A percentile compares a stretch with the other conserved stretches of the same genome.
These are phyloP conservation scores for Neoascia interrupta DNA, from an alignment of 2,888 invertebrate species.

Conservation along the genomic window DNA sequence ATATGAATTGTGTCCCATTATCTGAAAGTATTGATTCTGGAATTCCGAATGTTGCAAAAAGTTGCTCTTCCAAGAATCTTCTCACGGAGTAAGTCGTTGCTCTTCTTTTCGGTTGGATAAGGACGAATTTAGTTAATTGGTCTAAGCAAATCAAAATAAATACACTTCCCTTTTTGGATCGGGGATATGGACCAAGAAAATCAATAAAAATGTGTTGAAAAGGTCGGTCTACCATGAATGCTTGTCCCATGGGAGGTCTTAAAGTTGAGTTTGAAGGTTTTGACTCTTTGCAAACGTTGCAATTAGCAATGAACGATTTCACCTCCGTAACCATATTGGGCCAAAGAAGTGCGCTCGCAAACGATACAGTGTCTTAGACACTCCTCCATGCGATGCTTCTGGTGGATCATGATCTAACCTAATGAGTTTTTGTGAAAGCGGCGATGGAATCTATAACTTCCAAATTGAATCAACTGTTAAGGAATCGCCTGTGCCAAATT, in stretches of 20 bases:
- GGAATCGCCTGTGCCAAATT: too few species aligned
- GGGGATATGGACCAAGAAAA: not conserved
- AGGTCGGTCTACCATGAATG: not conserved
- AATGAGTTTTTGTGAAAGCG: not conserved
- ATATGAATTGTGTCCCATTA: not conserved
- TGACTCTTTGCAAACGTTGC: not conserved
- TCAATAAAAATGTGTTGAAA: not conserved
- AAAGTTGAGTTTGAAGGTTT: not conserved
- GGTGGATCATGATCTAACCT: not conserved
- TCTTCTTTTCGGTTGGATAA: not conserved
- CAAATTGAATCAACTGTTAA: not conserved
- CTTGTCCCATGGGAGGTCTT: not conserved
- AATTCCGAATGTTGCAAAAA: not conserved
- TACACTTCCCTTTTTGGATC: not conserved
- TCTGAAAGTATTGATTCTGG: not conserved
- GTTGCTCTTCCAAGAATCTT: not conserved
- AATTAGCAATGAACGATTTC: not conserved
- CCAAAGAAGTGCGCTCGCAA: conserved; percentile 1
- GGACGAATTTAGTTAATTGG: not conserved
- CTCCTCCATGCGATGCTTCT: not conserved
- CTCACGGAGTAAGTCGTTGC: not conserved
- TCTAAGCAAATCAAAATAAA: not conserved
- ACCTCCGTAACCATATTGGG: not conserved
- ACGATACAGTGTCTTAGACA: not conserved
- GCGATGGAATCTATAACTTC: not conserved